Conservation (phyloP, 1,140 invertebrate genomes). For the Euwallacea fornicatus region DNA sequence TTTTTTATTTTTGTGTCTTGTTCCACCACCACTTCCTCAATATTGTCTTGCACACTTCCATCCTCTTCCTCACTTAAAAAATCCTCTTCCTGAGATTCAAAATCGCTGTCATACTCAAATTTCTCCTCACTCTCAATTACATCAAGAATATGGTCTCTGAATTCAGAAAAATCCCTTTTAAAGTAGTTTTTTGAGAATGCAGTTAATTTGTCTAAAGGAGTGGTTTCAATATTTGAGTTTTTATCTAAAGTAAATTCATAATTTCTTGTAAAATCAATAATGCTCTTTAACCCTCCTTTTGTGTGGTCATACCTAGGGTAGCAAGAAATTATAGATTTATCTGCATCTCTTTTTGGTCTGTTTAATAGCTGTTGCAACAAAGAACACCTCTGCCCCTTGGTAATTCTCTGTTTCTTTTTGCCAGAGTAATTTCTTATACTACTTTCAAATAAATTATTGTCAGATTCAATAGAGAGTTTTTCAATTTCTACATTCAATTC, state of each 20-base stretch:
- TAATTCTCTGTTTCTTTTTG: slow-evolving; percentile 45
- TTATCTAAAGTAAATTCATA: slow-evolving; percentile 49
- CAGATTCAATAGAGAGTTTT: slow-evolving; percentile 16
- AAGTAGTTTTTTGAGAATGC: slow-evolving; percentile 50
- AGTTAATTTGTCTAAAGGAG: slow-evolving; percentile 45
- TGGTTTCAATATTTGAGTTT: slow-evolving; percentile 42
- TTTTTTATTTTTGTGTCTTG: slow-evolving; percentile 50
- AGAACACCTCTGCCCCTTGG: slow-evolving; percentile 48
- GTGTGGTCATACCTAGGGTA: slow-evolving; percentile 10
- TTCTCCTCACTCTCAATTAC: slow-evolving; percentile 46
- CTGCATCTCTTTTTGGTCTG: slow-evolving; percentile 39
- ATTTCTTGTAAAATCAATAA: slow-evolving; percentile 49
- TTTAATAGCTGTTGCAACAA: slow-evolving; percentile 47
- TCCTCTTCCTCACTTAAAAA: slow-evolving; percentile 34
- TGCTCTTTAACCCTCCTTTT: slow-evolving; percentile 44
- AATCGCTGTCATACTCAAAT: slow-evolving; percentile 15
- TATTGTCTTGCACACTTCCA: slow-evolving; percentile 26
- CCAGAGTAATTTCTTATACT: slow-evolving; percentile 20
- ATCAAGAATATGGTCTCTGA: slow-evolving; percentile 46
- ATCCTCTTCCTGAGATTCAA: slow-evolving; percentile 35
- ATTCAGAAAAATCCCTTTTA: slow-evolving; percentile 48
- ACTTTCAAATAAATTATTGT: slow-evolving; percentile 43
- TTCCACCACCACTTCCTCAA: slow-evolving; percentile 49
- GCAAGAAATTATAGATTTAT: slow-evolving; percentile 23
- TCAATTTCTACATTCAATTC: slow-evolving; percentile 45